phyloP scores from a whole-genome alignment of 1,140 invertebrate genomes.

The Orussus abietinus region DNA sequence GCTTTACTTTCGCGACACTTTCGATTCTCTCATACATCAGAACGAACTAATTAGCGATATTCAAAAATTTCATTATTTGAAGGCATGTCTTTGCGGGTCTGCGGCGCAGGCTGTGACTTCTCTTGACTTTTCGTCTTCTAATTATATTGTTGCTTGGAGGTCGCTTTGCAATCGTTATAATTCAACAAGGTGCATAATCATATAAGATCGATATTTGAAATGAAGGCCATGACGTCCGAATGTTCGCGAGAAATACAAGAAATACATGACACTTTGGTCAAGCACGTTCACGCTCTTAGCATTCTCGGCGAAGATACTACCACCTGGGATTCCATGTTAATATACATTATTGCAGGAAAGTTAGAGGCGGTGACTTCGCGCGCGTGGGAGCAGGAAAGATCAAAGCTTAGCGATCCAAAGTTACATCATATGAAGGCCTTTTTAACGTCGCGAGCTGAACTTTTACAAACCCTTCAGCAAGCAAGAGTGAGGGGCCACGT shows the following conservation, averaged over 20 bases:
- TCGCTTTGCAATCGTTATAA: conserved; percentile 22
- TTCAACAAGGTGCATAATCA: conserved; percentile 28
- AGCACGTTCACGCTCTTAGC: background rate
- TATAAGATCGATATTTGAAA: conserved; percentile 10
- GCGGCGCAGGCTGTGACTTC: conserved; percentile 20
- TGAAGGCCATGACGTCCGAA: background rate
- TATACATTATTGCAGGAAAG: background rate
- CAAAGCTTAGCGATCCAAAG: background rate
- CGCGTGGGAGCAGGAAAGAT: background rate
- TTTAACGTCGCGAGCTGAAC: background rate
- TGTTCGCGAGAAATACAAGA: background rate
- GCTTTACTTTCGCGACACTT: conserved; percentile 32
- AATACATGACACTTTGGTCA: background rate
- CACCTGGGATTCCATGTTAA: background rate
- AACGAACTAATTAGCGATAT: conserved; percentile 23
- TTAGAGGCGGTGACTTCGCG: too few species aligned
- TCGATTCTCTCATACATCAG: conserved; percentile 30
- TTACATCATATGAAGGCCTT: background rate
- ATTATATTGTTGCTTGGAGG: conserved; percentile 29
- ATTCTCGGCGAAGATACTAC: background rate
- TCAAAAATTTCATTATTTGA: conserved; percentile 34
- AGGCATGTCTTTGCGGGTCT: conserved; percentile 23
- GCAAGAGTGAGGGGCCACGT: too few species aligned
- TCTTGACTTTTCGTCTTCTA: conserved; percentile 22
- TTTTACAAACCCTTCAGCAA: background rate